Evolutionary conservation across 2,888 invertebrate species (phyloP).

Genomic region (Phytoseiulus persimilis): DNA sequence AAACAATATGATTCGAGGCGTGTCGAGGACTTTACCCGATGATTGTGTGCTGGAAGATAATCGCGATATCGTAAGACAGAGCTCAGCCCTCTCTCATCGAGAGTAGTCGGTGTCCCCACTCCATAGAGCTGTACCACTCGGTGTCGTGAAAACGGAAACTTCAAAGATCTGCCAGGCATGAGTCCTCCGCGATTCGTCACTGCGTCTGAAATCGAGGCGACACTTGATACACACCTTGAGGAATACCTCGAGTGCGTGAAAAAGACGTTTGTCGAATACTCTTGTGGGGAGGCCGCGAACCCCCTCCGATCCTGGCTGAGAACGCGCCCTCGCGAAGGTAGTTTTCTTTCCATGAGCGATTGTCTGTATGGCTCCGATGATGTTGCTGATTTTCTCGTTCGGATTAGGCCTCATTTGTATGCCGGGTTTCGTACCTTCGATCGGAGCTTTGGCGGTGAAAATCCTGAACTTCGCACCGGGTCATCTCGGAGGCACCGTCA

Average conservation of each 20-base stretch:
- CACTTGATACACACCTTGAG: background rate
- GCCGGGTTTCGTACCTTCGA: conserved; percentile 8
- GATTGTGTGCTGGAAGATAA: too few relatives aligned
- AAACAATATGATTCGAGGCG: too few relatives aligned
- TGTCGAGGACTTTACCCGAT: too few relatives aligned
- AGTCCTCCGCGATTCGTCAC: background rate
- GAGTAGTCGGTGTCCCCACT: too few relatives aligned
- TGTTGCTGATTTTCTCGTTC: too few relatives aligned
- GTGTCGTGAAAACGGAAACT: background rate
- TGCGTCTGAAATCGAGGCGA: background rate
- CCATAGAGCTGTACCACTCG: background rate
- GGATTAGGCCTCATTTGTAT: conserved; percentile 25
- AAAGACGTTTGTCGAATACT: conserved; percentile 15
- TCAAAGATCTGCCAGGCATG: background rate
- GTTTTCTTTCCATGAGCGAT: too few relatives aligned
- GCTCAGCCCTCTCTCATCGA: background rate
- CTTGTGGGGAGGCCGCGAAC: background rate
- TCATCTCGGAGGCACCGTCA: background rate
- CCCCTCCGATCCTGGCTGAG: background rate
- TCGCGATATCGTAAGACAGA: background rate
- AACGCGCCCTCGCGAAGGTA: background rate
- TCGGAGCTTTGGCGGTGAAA: background rate
- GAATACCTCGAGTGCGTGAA: conserved; percentile 11
- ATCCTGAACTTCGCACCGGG: background rate
- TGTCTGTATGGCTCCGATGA: too few relatives aligned